phyloP scores from a whole-genome alignment of 1,140 invertebrate genomes.

The Harpegnathos saltator region DNA sequence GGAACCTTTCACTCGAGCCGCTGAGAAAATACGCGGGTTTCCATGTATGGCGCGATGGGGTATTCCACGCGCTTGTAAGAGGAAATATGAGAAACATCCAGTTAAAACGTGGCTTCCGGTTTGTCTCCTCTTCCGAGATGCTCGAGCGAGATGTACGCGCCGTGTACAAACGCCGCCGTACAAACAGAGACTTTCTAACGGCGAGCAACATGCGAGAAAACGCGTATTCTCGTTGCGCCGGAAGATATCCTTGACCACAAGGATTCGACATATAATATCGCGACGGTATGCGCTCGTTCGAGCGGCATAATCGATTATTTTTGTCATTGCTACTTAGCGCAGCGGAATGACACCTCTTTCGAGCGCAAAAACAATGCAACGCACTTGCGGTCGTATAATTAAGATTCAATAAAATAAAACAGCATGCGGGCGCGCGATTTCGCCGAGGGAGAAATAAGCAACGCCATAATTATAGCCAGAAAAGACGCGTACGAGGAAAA shows the following conservation, averaged over 20 bases:
- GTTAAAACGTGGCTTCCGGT: constrained; percentile 56
- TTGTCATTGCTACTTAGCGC: too few species aligned
- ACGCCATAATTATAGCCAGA: too few species aligned
- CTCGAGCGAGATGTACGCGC: not conserved
- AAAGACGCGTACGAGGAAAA: too few species aligned
- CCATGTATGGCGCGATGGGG: constrained; percentile 20
- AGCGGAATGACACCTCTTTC: too few species aligned
- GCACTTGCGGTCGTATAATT: too few species aligned
- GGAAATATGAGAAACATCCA: constrained; percentile 58
- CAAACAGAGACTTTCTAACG: constrained; percentile 44
- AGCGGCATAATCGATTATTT: not conserved
- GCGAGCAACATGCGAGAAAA: constrained; percentile 5
- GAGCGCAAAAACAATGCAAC: too few species aligned
- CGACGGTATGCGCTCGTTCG: not conserved
- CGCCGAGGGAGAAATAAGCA: too few species aligned
- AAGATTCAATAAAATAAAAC: too few species aligned
- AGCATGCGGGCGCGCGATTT: too few species aligned
- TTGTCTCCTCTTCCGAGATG: constrained; percentile 50
- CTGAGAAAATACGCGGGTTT: constrained; percentile 32
- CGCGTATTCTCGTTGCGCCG: not conserved
- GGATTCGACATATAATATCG: constrained; percentile 1
- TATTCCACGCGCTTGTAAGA: constrained; percentile 29
- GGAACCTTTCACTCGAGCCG: constrained; percentile 61
- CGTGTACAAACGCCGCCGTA: not conserved
- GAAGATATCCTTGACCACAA: not conserved